Percentiles rank a stretch among this genome's conserved stretches.
phyloP scores from a whole-genome alignment of 2,888 invertebrate species.

The Lepidochitona cinerea region DNA sequence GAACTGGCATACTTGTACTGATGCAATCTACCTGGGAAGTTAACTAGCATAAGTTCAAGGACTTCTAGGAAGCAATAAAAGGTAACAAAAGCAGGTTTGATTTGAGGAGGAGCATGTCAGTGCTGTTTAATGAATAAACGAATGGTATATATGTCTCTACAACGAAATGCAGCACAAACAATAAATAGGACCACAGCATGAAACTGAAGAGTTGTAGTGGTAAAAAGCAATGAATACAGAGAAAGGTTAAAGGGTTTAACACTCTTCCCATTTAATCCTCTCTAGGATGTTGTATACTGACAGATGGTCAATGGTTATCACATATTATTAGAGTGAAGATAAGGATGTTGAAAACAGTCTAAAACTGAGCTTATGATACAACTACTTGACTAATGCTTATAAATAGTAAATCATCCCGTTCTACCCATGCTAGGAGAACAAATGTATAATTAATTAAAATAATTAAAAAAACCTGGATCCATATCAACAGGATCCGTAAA shows the following conservation, averaged over 20 bases:
- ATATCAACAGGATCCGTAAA: not conserved
- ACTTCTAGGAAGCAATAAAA: not conserved
- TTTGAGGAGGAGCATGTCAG: not conserved
- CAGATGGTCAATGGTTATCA: no score
- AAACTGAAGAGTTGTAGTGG: not conserved
- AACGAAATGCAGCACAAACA: not conserved
- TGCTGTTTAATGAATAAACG: not conserved
- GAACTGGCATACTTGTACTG: no score
- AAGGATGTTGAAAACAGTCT: not conserved
- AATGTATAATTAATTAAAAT: not conserved
- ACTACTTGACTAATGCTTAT: not conserved
- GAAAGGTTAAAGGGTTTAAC: no score
- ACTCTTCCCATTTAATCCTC: no score
- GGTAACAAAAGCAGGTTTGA: not conserved
- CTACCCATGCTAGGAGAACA: not conserved
- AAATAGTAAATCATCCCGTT: not conserved
- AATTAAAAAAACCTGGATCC: not conserved
- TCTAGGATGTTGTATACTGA: no score
- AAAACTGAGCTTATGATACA: not conserved
- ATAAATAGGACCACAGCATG: not conserved
- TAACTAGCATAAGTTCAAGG: no score
- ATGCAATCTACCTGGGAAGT: no score
- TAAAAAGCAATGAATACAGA: slow-evolving; percentile 1
- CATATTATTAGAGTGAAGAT: not conserved
- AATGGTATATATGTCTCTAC: not conserved